Percentiles rank a stretch among this genome's conserved stretches.
phyloP scores from a whole-genome alignment of 2,888 invertebrate genomes.

The Vanessa cardui region DNA sequence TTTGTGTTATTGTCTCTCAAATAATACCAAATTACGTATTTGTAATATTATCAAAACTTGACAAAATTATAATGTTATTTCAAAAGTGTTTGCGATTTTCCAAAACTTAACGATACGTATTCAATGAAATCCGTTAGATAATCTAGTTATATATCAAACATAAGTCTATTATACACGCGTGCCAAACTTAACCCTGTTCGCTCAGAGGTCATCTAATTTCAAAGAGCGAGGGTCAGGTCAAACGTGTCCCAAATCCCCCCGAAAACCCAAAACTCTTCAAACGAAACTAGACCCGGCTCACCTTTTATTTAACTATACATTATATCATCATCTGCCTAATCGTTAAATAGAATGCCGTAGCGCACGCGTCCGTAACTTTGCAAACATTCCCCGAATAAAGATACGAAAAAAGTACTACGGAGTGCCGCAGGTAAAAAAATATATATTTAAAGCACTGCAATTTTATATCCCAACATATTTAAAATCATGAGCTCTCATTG shows the following conservation, averaged over 20 bases:
- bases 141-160: background rate
- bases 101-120: background rate
- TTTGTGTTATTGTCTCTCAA: too few relatives aligned
- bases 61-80: too few relatives aligned
- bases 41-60: too few relatives aligned
- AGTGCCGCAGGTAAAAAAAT: conserved; percentile 32
- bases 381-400: conserved; percentile 9
- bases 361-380: background rate
- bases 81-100: too few relatives aligned
- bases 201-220: conserved; percentile 28
- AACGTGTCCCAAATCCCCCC: conserved; percentile 13
- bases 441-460: conserved; percentile 36
- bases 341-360: background rate
- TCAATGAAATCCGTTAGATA: background rate
- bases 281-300: conserved; percentile 6
- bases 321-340: conserved; percentile 10
- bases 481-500: conserved; percentile 65
- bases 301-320: conserved; percentile 12
- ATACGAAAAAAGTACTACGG: conserved; percentile 8
- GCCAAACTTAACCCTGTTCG: conserved; percentile 39
- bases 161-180: conserved; percentile 38
- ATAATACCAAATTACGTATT: too few relatives aligned
- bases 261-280: conserved; percentile 12
- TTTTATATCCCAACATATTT: conserved; percentile 48
- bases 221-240: conserved; percentile 33